Base-by-base conservation (phyloP, 1,140 invertebrate species). In the Cephus cinctus region DNA sequence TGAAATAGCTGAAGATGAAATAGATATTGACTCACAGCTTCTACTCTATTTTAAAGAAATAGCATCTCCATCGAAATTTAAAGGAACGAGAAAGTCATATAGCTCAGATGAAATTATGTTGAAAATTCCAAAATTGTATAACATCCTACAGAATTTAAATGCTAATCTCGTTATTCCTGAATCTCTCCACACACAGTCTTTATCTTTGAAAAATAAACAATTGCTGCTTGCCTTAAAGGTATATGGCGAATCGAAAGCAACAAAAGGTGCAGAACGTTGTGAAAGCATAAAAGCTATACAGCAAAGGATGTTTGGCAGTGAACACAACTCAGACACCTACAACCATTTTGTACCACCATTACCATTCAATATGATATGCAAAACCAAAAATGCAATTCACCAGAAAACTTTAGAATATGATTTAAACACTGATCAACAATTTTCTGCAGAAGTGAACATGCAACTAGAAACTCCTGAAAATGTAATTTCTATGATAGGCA, bases 251-350 rank as follows among this genome's bases (percentile, higher is more conserved):
- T 20, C 27, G 16, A 25, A 31, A 32, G n/a, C 8, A 31, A 40
- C 11, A 15, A 18, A 20, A 19, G n/a, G 16, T 8, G 14, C 22
- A 20, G 12, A 2, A 15, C 6, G 39, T 20, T 18, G n/a, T 8
- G 63, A 71, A 38, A 19, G 31, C 0, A 52, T 49, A 8, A 57
- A 59, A 20, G 3, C 15, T 22, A n/a, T 14, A 12, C 18, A 20
- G 20, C 9, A 27, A 9, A 31, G 30, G 20, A 74, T 75, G 70
- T 76, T 75, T 44, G 63, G 65, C 22, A 4, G 2, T 22, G 4
- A 4, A 41, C 9, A 20, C 20, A 4, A n/a, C 4, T 21, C n/a
- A n/a, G 18, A 5, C 11, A 27, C 25, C 25, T 27, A n/a, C n/a
- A 27, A 49, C 11, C 43, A 27, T 9, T 73, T 63, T 34, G 44